Evolutionary conservation across 2,113 vertebrate genomes (phyloP), one percentile per base, ranked within the genome.

Genomic region (Penelope pileata): DNA sequence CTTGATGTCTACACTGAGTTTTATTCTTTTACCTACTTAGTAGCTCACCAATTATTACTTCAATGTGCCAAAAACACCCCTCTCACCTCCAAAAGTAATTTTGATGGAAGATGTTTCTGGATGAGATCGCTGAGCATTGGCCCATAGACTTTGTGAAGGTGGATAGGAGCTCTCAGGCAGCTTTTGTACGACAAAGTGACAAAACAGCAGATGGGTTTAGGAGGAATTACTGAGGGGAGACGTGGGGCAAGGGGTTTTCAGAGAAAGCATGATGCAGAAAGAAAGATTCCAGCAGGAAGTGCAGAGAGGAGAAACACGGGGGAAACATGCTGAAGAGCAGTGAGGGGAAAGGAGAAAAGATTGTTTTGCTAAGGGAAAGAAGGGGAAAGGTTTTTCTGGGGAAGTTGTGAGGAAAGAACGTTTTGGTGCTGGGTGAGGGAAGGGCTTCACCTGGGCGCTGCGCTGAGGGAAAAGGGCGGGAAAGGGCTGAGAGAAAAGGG

Each of bases 321-420:
- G 1, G 13, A 40, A 59, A 10, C 45, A 2, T 38, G 59, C 13
- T n/a, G 69, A 38, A 47, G 16, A 64, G 40, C n/a, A 14, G 54
- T 0, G 38, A 62, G 53, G 83, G 32, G 45, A 43, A 45, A 32
- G 47, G 51, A 42, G 38, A 22, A 38, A 45, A 27, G 24, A 32
- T 18, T 2, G 6, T 23, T 29, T 73, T 45, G 10, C 16, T 9
- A 4, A 43, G 53, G 72, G n/a, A 36, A 42, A 21, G 32, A 32
- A 36, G 32, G 53, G 27, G 42, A 62, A 48, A 54, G 29, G 29
- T 24, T 53, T n/a, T 24, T n/a, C 23, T 56, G 7, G 4, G 34
- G 47, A 43, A 42, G 23, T 2, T 1, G 45, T 19, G 58, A 76
- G 60, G 56, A 29, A 47, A 15, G 47, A 6, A 6, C 0, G 0